Percentiles rank a stretch among this genome's conserved stretches.
phyloP scores from a whole-genome alignment of 1,140 invertebrate species.

The Zaprionus lachaisei region DNA sequence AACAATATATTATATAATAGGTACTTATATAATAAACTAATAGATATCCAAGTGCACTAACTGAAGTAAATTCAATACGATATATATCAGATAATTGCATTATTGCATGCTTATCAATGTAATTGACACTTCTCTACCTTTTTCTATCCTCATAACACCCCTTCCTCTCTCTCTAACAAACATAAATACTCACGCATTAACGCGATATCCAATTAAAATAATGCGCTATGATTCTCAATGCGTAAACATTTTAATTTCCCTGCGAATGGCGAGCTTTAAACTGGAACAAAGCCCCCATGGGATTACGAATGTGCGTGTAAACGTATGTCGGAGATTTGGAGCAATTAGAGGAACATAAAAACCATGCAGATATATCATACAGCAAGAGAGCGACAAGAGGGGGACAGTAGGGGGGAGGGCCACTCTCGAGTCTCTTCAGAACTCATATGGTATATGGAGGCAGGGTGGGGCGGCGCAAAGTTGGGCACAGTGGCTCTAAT shows the following conservation, averaged over 20 bases:
- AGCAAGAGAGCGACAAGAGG: neutral
- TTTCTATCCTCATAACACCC: neutral
- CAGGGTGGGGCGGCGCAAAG: neutral
- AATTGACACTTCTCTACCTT: neutral
- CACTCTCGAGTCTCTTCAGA: neutral
- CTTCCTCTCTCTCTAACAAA: neutral
- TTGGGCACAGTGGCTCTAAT: constrained; percentile 58
- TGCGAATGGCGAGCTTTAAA: constrained; percentile 33
- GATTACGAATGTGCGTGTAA: constrained; percentile 12
- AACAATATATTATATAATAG: too few species aligned
- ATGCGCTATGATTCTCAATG: constrained; percentile 66
- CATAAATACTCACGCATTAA: constrained; percentile 33
- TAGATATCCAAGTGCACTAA: too few species aligned
- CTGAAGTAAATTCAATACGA: too few species aligned
- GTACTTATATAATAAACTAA: too few species aligned
- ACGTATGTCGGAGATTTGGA: constrained; percentile 35
- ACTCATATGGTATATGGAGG: neutral
- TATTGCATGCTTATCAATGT: neutral
- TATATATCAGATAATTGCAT: neutral
- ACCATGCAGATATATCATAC: constrained; percentile 39
- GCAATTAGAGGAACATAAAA: constrained; percentile 43
- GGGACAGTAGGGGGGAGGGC: neutral
- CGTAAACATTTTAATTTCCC: constrained; percentile 53
- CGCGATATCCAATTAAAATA: constrained; percentile 67
- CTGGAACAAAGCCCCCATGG: constrained; percentile 25